Evolutionary conservation across 2,888 invertebrate species (phyloP), one percentile per base, ranked within the genome.

Genomic region (Lagria hirta): DNA sequence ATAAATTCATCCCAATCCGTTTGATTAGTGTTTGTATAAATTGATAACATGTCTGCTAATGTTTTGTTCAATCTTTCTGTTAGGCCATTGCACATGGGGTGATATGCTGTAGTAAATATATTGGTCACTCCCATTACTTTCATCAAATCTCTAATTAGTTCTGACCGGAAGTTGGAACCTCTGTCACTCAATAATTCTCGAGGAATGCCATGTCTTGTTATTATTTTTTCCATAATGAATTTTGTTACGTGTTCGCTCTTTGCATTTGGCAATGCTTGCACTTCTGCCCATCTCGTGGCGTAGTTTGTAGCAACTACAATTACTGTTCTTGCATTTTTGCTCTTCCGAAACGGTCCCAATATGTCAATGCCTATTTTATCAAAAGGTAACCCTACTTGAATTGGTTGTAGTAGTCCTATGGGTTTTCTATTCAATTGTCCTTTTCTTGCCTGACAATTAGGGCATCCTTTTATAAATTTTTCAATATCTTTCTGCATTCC

Each of bases 281-380:
- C 48, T 40, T 55, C 55, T 3, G 48, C 38, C 38, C 46, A 61
- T n/a, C 55, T 26, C 2, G 60, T 56, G 1, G 54, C 52, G 26
- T 58, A 60, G 12, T 57, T 55, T 2, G 55, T 57, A 0, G 56
- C 55, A 1, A 60, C 59, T 7, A 58, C 23, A 21, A 60, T 52
- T 12, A 43, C 42, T 0, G 42, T 56, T n/a, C n/a, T n/a, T n/a
- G n/a, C n/a, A n/a, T n/a, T n/a, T n/a, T n/a, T n/a, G n/a, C n/a
- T n/a, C n/a, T n/a, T n/a, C n/a, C n/a, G n/a, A n/a, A n/a, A n/a
- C n/a, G n/a, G n/a, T n/a, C n/a, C n/a, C n/a, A n/a, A n/a, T n/a
- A n/a, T n/a, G n/a, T n/a, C n/a, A n/a, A n/a, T n/a, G n/a, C n/a
- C n/a, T n/a, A n/a, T n/a, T n/a, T n/a, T n/a, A n/a, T n/a, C n/a